Base-by-base conservation (phyloP, 2,888 invertebrate genomes). In the Drosophila percnosoma region DNA sequence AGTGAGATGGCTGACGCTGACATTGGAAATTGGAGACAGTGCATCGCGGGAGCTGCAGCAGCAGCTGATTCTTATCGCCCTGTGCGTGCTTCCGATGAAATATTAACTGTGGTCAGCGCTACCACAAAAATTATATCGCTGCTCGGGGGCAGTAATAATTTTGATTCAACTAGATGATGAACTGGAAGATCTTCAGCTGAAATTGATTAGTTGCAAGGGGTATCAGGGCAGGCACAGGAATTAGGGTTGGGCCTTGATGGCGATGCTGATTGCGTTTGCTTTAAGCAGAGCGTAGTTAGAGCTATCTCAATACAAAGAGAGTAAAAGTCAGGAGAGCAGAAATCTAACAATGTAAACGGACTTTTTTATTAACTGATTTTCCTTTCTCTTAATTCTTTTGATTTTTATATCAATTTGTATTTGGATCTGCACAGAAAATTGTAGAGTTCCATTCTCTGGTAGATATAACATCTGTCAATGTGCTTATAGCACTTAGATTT, bases 41-140 rank as follows among this genome's bases (percentile, higher is more conserved):
- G 67, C 87, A 83, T 79, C 82, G 80, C 84, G 78, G 84, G 89
- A 85, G 84, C 80, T 60, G 53, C 55, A 66, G 31, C 40, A 36
- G 51, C 29, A 55, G 8, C 31, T 8, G 84, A 85, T 85, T 45
- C 27, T 71, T 70, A 85, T 85, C 84, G 34, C n/a, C 8, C 24
- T 83, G 72, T 83, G 81, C 71, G 84, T 85, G 89, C 90, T 90
- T 85, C 84, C 75, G 90, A 66, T 59, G 89, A 84, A 85, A 68
- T 65, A 66, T 65, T 27, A 31, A 31, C 52, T 11, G 15, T 52
- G 71, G 18, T 61, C 54, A 59, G 70, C 57, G 77, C 71, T 55
- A 67, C 80, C 60, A 67, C 51, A 65, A 65, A 59, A 27, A 49
- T 58, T 21, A 38, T 34, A 18, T 21, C 18, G 7, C 51, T 33